Evolutionary conservation across 92 coral and sea anemone species (phyloP).

Genomic region (Paramuricea clavata): DNA sequence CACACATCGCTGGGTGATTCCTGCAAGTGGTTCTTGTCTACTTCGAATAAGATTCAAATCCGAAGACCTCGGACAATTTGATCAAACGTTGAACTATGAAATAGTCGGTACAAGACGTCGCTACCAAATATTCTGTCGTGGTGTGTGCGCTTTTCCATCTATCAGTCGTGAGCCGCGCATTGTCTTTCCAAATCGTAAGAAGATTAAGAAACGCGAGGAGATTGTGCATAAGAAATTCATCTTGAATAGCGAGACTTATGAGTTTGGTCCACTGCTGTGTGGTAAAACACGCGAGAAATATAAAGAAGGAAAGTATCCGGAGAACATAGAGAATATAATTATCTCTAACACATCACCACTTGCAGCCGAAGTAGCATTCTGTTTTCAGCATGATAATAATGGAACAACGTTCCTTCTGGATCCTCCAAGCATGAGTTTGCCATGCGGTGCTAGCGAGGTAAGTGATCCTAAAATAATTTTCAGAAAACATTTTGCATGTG

Average conservation of each 20-base stretch:
- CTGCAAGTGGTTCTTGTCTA: slow-evolving; percentile 81
- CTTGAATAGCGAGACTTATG: slow-evolving; percentile 88
- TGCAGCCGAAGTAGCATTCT: slow-evolving; percentile 88
- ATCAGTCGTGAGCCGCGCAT: slow-evolving; percentile 99
- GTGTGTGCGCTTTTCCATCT: slow-evolving; percentile 96
- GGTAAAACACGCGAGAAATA: slow-evolving; percentile 90
- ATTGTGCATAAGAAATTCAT: slow-evolving; percentile 96
- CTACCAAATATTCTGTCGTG: slow-evolving; percentile 97
- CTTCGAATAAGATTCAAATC: slow-evolving; percentile 91
- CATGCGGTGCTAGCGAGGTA: slow-evolving; percentile 93
- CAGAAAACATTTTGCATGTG: too few relatives aligned
- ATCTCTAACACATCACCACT: slow-evolving; percentile 92
- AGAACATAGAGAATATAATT: slow-evolving; percentile 85
- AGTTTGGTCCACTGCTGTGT: slow-evolving; percentile 96
- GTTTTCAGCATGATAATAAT: slow-evolving; percentile 92
- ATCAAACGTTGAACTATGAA: slow-evolving; percentile 96
- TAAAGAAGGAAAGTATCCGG: slow-evolving; percentile 95
- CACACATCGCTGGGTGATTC: slow-evolving; percentile 92
- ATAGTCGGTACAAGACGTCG: slow-evolving; percentile 97
- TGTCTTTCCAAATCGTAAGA: slow-evolving; percentile 94
- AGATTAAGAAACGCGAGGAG: slow-evolving; percentile 96
- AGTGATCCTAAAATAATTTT: not conserved
- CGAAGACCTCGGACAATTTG: slow-evolving; percentile 98
- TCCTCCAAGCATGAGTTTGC: slow-evolving; percentile 90
- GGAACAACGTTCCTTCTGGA: slow-evolving; percentile 92